Percentiles rank a stretch among this genome's conserved stretches.
phyloP scores from a whole-genome alignment of 2,888 invertebrate species.

The Eristalis tenax region DNA sequence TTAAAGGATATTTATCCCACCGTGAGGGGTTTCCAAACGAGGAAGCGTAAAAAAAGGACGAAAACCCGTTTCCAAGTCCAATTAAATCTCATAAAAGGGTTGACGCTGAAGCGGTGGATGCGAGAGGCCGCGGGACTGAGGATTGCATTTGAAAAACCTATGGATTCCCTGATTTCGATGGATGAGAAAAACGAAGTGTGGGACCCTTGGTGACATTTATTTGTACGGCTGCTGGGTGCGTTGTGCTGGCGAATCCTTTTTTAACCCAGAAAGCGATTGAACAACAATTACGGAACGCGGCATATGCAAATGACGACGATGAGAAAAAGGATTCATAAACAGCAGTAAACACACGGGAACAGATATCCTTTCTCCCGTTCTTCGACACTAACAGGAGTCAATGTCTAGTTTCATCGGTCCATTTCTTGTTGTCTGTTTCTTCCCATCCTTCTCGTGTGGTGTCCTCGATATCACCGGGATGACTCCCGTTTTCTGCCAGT shows the following conservation, averaged over 20 bases:
- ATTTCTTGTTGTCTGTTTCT: constrained; percentile 33
- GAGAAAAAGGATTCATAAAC: constrained; percentile 32
- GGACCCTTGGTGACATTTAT: constrained; percentile 50
- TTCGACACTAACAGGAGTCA: constrained; percentile 27
- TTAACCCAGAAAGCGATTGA: constrained; percentile 36
- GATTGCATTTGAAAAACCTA: constrained; percentile 24
- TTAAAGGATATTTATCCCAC: constrained; percentile 61
- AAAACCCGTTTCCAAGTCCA: constrained; percentile 64
- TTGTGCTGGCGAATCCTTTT: neutral
- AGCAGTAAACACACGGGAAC: neutral
- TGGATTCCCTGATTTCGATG: constrained; percentile 39
- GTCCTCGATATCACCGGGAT: constrained; percentile 35
- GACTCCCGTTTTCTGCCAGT: constrained; percentile 10
- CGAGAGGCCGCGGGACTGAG: constrained; percentile 11
- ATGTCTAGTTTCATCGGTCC: constrained; percentile 62
- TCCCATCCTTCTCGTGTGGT: constrained; percentile 5
- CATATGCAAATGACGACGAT: constrained; percentile 57
- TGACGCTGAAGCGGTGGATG: constrained; percentile 10
- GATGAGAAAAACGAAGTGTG: constrained; percentile 7
- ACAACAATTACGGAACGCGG: constrained; percentile 31
- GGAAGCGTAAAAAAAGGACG: constrained; percentile 18
- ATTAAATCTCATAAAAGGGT: constrained; percentile 60
- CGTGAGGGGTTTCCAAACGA: constrained; percentile 41
- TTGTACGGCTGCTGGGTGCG: neutral
- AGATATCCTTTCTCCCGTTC: constrained; percentile 36